Base-by-base conservation (phyloP, 2,797 vertebrate species). In the Megaceryle alcyon region DNA sequence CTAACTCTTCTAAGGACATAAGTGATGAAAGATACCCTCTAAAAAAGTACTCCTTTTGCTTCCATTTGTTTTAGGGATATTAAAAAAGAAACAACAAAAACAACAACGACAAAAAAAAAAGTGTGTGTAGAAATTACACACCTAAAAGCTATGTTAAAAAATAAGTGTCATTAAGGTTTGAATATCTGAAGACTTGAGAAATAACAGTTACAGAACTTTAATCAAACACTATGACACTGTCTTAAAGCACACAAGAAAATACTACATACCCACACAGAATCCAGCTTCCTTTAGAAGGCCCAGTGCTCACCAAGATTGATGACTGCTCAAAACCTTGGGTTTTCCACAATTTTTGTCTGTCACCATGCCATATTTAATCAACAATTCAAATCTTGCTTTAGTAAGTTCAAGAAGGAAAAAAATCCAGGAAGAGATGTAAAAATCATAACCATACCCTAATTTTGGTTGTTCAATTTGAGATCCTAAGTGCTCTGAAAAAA, bases 111-210 rank as follows among this genome's bases (percentile, higher is more conserved):
- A 49, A 48, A 48, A 7, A 48, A 23, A 49, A 25, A 25, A 12
- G 23, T 44, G 48, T 9, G 23, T 25, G 4, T 26, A 13, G 79
- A 80, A 93, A 75, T 19, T 64, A 92, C 23, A 83, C 8, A 37
- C 9, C 1, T 18, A 39, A 71, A 86, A 93, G 37, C 7, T 22
- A 26, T 7, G 3, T 33, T 60, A 68, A 83, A 87, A 87, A 70
- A 60, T 33, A 26, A 61, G 63, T 11, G 9, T 23, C 64, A 60
- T 31, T 54, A 56, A 14, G 2, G 14, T 43, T 79, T 9, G 0
- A 76, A 68, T 16, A 13, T 71, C 76, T 72, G n/a, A 90, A 72
- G 46, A 63, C 35, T 69, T 69, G 70, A 92, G 78, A 79, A 90
- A 54, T 1, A 86, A 35, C 17, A 86, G 29, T 54, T 76, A 71